Base-by-base conservation (phyloP, 2,888 invertebrate genomes). In the Dione juno region DNA sequence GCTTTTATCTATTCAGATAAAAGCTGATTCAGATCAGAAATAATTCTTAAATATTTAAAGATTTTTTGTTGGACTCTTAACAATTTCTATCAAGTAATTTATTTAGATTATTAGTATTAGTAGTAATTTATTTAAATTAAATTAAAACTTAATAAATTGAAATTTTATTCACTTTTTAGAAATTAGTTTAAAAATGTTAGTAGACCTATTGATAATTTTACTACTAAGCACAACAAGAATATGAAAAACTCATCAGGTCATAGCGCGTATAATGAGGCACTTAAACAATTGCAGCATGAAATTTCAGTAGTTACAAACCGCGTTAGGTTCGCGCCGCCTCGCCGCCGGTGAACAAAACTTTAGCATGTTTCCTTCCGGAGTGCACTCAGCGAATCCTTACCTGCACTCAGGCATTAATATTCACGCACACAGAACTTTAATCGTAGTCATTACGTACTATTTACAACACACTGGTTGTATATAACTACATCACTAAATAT, bases 271-370 rank as follows among this genome's bases (percentile, higher is more conserved):
- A 69, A 69, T 64, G 61, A 48, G 48, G 53, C 70, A 70, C 59
- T 70, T 66, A 70, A 54, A 61, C 50, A 59, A 52, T 63, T 53
- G 69, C 61, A 61, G 59, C 59, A 59, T 69, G 63, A 64, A 64
- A 69, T 54, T 69, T 69, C 54, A 69, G 69, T 69, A 69, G 78
- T 82, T 83, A 89, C 90, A 80, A 85, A 90, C 90, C 92, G 89
- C 89, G 88, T 86, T 93, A 79, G 91, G 84, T 77, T 90, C 90
- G 80, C 94, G 91, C 79, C 94, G 91, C 82, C 91, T 90, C 75
- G 94, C 90, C 78, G 93, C 93, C 80, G 94, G 94, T 78, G 94
- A 94, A 81, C 94, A 94, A 83, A 94, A 94, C 93, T 94, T 94
- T 86, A 94, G 87, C 94, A 94, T 94, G 83, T 79, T 88, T 85